Base-by-base conservation (phyloP, 1,140 invertebrate species). In the Zaprionus taronus region DNA sequence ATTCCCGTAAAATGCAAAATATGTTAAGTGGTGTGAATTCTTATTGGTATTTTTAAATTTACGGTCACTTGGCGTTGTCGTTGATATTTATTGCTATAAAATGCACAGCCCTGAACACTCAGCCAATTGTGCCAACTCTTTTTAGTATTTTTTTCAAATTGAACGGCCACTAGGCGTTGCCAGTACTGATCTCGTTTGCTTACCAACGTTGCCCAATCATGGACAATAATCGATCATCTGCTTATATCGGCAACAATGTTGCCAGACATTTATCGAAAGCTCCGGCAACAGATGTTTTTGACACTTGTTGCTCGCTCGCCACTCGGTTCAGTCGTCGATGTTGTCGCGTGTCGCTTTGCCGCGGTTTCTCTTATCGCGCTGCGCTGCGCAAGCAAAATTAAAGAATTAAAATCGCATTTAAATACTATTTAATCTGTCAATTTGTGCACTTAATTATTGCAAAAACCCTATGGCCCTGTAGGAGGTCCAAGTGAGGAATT, bases 221-320 rank as follows among this genome's bases (percentile, higher is more conserved):
- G 4, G 3, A 28, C 1, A 7, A 3, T 2, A 51, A 38, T 9
- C 38, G 31, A 67, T 49, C 72, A 74, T 63, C 38, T 74, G 72
- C 36, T 68, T 44, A 22, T 20, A 5, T n/a, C 20, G 2, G 1
- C 24, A 11, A 17, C 9, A 47, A 49, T 49, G 24, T 38, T 75
- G 58, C 72, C 72, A 70, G 66, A 75, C 24, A 24, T 11, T 1
- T 31, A 22, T 38, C 26, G 4, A 11, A 22, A 38, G 44, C 34
- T 58, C 14, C 34, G 53, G 53, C 65, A 78, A 74, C 76, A 78
- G 41, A 68, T 78, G 76, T 68, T 78, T 78, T 78, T 78, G 71
- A 78, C 76, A 78, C 71, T 78, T 69, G 76, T 78, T 78, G 62
- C 57, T 38, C 38, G 61, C 26, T 53, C 68, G 22, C 53, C 20